Percentiles rank a stretch among this genome's conserved stretches.
Conservation (phyloP, 2,113 vertebrate genomes). For the Xenus cinereus region DNA sequence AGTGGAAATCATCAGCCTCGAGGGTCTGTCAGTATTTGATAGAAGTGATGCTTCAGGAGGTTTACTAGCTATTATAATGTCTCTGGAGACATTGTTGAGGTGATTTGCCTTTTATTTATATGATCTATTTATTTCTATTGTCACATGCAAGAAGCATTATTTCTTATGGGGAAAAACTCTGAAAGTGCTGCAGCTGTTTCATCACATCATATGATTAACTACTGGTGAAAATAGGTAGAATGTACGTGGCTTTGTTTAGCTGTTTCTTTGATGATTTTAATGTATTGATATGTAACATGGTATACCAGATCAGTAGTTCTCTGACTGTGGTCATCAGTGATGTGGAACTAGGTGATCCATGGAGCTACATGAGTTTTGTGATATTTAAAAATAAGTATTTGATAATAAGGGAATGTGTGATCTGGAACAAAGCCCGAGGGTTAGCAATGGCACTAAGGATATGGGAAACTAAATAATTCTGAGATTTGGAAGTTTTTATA, state of each 20-base stretch:
- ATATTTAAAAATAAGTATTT: neutral
- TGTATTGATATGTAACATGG: rapidly evolving
- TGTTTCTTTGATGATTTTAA: neutral
- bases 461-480: neutral
- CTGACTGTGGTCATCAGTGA: rapidly evolving
- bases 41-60: neutral
- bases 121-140: neutral
- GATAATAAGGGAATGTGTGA: rapidly evolving
- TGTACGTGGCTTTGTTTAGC: rapidly evolving
- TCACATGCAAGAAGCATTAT: rapidly evolving
- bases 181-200: neutral
- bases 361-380: neutral
- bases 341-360: too few relatives aligned
- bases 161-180: neutral
- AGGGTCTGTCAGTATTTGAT: neutral
- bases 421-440: rapidly evolving
- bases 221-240: neutral
- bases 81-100: neutral
- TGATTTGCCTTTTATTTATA: neutral
- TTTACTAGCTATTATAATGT: neutral
- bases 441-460: neutral
- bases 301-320: neutral
- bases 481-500: neutral
- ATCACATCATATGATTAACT: neutral
- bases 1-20: neutral